Evolutionary conservation across 2,888 invertebrate genomes (phyloP).

Genomic region (Pollenia amentaria): DNA sequence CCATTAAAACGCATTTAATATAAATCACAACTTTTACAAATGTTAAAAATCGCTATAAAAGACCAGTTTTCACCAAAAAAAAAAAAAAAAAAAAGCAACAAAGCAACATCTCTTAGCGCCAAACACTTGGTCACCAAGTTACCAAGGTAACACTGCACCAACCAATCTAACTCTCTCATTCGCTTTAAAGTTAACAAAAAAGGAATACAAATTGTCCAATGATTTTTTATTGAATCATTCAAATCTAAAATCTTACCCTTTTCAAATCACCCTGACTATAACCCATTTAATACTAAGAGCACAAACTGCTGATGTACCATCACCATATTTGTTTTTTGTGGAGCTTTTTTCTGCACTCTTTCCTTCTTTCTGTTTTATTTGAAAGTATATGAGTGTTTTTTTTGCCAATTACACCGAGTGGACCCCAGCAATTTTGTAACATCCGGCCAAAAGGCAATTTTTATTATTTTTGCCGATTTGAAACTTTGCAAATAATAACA

Average conservation of each 20-base stretch:
- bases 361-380: slow-evolving; percentile 43
- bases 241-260: background rate
- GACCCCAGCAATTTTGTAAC: slow-evolving; percentile 83
- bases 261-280: slow-evolving; percentile 12
- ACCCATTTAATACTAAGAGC: slow-evolving; percentile 13
- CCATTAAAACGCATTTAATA: too few species aligned
- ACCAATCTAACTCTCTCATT: too few species aligned
- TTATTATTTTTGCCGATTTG: slow-evolving; percentile 72
- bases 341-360: slow-evolving; percentile 24
- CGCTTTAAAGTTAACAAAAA: too few species aligned
- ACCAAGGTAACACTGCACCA: too few species aligned
- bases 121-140: too few species aligned
- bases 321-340: slow-evolving; percentile 12
- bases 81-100: too few species aligned
- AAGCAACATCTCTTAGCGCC: too few species aligned
- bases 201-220: too few species aligned
- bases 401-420: slow-evolving; percentile 81
- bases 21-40: too few species aligned
- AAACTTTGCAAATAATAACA: slow-evolving; percentile 64
- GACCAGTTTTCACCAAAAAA: too few species aligned
- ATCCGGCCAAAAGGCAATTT: slow-evolving; percentile 80
- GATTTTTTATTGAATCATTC: too few species aligned
- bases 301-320: slow-evolving; percentile 23
- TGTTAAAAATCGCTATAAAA: too few species aligned
- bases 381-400: slow-evolving; percentile 46